Base-by-base conservation (phyloP, 23 tunicate genomes). In the Diplosoma virens region DNA sequence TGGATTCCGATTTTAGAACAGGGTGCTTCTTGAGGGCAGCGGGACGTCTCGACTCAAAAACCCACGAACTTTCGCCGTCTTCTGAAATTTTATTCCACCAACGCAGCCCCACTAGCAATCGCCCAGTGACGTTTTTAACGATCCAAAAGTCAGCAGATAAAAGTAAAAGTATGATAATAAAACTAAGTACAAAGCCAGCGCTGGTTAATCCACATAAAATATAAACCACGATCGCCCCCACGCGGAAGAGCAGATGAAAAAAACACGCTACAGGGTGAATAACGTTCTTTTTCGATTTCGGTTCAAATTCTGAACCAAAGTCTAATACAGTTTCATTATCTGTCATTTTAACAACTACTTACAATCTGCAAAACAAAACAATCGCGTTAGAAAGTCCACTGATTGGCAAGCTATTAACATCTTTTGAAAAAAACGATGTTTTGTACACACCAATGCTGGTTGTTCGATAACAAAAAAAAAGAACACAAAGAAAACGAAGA, bases 1-100 rank as follows among this genome's bases (percentile, higher is more conserved):
- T 76, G 3, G 97, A 92, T 69, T 92, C 97, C 1, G 97, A 81
- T 7, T 78, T 46, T 6, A 67, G 78, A 16, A 89, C 87, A 24
- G 96, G 96, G 32, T 82, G 76, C 56, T 60, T 70, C 37, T 85
- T 92, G n/a, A 84, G 45, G 30, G 86, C 78, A 22, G 71, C 78
- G 0, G 81, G 71, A 61, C 59, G 81, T 5, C 92, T 30, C 31
- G 92, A 80, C 67, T 92, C 97, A 77, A 69, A 92, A 30, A 77
- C 63, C 97, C 97, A 92, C 0, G 71, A 29, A 71, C 97, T 92
- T 77, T 81, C 75, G 5, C 97, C 97, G 67, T 85, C 77, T 60
- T 92, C 97, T 30, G 75, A 74, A n/a, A 92, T 74, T 32, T 77
- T 85, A 32, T 92, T 92, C 87, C 92, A 81, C 97, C 97, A 92